Percentiles rank a stretch among this genome's conserved stretches.
Evolutionary conservation across 2,797 vertebrate species (phyloP).

Genomic region (Hirundo rustica): DNA sequence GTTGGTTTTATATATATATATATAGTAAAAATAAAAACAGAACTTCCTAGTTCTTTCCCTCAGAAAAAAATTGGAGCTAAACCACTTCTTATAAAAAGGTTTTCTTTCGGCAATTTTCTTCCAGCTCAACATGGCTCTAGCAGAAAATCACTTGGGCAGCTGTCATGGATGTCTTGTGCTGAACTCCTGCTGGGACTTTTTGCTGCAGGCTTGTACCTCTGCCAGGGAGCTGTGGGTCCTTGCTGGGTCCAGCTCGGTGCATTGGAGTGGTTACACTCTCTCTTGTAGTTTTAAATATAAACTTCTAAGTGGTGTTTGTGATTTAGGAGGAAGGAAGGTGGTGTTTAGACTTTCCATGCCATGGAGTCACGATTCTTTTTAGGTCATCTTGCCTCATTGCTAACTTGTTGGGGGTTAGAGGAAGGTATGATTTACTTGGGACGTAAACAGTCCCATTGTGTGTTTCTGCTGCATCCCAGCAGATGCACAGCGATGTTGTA

Average conservation of each 20-base stretch:
- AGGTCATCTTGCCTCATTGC: slow-evolving; percentile 7
- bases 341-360: slow-evolving; percentile 32
- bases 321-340: slow-evolving; percentile 49
- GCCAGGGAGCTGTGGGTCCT: neutral
- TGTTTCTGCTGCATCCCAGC: neutral
- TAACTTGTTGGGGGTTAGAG: neutral
- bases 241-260: neutral
- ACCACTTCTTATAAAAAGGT: neutral
- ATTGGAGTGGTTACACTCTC: neutral
- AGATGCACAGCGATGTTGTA: neutral
- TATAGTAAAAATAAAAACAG: neutral
- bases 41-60: neutral
- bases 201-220: neutral
- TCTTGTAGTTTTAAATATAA: neutral
- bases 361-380: neutral
- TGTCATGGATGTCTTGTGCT: neutral
- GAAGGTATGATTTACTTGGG: neutral
- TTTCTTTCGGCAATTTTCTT: neutral
- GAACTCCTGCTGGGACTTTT: neutral
- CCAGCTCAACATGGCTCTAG: neutral
- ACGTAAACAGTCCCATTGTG: neutral
- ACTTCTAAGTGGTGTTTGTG: neutral
- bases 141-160: neutral
- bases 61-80: neutral
- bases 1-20: too few species aligned